Percentiles rank a stretch among this genome's conserved stretches.
phyloP scores from a whole-genome alignment of 1,140 invertebrate species.

The Phymorhynchus buccinoides region DNA sequence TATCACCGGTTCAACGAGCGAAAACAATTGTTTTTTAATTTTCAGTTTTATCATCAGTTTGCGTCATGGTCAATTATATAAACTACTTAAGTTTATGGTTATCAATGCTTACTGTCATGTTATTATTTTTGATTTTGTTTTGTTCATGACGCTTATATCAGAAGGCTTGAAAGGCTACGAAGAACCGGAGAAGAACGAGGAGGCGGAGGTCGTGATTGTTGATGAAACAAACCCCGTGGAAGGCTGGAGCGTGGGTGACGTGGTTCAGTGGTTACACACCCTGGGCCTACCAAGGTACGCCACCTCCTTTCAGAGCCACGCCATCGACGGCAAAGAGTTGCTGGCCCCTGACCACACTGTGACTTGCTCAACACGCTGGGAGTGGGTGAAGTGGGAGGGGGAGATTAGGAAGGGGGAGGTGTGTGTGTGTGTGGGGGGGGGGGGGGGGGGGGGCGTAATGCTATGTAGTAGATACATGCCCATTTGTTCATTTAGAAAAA shows the following conservation, averaged over 20 bases:
- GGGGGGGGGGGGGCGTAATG: too few relatives aligned
- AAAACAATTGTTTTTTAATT: too few relatives aligned
- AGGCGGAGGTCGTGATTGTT: background rate
- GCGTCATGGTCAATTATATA: too few relatives aligned
- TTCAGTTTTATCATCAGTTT: too few relatives aligned
- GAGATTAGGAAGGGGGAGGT: background rate
- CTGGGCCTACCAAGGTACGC: conserved; percentile 77
- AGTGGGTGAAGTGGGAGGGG: conserved; percentile 73
- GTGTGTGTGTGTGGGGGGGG: too few relatives aligned
- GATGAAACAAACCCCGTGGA: background rate
- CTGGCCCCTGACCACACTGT: conserved; percentile 75
- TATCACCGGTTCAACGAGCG: too few relatives aligned
- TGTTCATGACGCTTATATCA: too few relatives aligned
- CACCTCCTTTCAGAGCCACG: conserved; percentile 73
- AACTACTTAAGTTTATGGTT: too few relatives aligned
- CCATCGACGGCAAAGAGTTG: conserved; percentile 78
- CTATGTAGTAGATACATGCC: too few relatives aligned
- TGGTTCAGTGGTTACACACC: conserved; percentile 78
- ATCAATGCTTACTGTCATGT: too few relatives aligned
- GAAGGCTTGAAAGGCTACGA: conserved; percentile 47
- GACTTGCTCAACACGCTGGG: conserved; percentile 75
- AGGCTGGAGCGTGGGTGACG: conserved; percentile 78
- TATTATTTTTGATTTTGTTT: too few relatives aligned
- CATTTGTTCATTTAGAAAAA: too few relatives aligned
- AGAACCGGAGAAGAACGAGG: conserved; percentile 36